These are phyloP conservation scores for Temnothorax nylanderi DNA, from an alignment of 1,140 invertebrate genomes.

Conservation along the genomic window DNA sequence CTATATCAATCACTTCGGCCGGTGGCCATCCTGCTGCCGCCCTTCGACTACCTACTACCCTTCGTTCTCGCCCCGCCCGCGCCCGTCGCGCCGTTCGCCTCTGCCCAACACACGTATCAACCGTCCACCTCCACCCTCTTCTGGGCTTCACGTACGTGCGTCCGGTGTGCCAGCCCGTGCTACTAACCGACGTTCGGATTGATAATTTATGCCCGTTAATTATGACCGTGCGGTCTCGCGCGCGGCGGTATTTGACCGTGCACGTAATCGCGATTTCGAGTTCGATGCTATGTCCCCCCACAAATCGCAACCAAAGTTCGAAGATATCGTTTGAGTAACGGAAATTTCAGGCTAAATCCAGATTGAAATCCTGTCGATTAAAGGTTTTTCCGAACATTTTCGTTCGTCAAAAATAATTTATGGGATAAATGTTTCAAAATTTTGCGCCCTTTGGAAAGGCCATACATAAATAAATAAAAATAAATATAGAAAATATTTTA, in stretches of 20 bases:
- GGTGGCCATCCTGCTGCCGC: constrained; percentile 78
- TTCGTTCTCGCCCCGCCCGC: constrained; percentile 68
- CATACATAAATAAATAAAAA: background rate
- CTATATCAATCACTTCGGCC: constrained; percentile 85
- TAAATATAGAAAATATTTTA: background rate
- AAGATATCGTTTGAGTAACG: background rate
- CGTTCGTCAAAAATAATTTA: background rate
- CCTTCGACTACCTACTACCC: constrained; percentile 75
- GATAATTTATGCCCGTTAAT: constrained; percentile 86
- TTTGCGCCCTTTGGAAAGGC: background rate
- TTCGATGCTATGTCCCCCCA: constrained; percentile 27
- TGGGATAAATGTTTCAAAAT: background rate
- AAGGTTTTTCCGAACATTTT: background rate
- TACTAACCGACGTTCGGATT: constrained; percentile 84
- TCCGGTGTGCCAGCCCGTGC: constrained; percentile 75
- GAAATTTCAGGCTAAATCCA: background rate
- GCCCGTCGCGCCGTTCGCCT: constrained; percentile 40
- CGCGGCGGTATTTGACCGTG: constrained; percentile 66
- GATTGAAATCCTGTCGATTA: background rate
- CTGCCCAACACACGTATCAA: constrained; percentile 61
- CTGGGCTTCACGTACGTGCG: constrained; percentile 52
- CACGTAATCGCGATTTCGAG: constrained; percentile 71
- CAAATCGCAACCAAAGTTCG: constrained; percentile 10
- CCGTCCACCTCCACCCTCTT: constrained; percentile 66
- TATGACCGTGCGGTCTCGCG: constrained; percentile 82